phyloP scores from a whole-genome alignment of 2,797 vertebrate species.

The Kryptopterus vitreolus region DNA sequence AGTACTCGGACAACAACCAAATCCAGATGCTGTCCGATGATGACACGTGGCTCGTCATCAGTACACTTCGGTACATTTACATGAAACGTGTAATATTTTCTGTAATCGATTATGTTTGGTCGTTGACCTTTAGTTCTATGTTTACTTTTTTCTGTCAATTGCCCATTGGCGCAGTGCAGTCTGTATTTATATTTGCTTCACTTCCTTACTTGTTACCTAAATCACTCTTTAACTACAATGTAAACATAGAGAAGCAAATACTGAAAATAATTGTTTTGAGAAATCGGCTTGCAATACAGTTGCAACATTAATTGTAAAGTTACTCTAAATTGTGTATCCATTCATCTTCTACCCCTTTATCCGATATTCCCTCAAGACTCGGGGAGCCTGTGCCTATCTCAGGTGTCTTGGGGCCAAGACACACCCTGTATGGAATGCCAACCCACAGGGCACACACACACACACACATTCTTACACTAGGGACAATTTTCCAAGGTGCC shows the following conservation, averaged over 20 bases:
- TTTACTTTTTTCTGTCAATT: background rate
- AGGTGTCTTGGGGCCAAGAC: too few species aligned
- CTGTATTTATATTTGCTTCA: background rate
- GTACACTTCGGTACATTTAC: slow-evolving; percentile 76
- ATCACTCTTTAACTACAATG: background rate
- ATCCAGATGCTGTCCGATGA: slow-evolving; percentile 73
- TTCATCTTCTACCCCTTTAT: too few species aligned
- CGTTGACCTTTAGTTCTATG: background rate
- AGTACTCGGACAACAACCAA: slow-evolving; percentile 79
- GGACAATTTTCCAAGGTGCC: too few species aligned
- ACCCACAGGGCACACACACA: too few species aligned
- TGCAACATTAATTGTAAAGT: background rate
- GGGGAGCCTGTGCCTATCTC: too few species aligned
- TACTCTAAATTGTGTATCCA: background rate
- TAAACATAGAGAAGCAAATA: background rate
- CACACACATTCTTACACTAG: too few species aligned
- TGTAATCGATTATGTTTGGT: background rate
- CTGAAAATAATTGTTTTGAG: background rate
- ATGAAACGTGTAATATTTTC: background rate
- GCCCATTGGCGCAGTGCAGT: too few species aligned
- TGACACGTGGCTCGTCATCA: slow-evolving; percentile 78
- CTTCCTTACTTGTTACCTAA: too few species aligned
- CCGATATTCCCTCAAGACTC: too few species aligned
- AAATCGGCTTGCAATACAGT: background rate
- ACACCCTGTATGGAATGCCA: too few species aligned